phyloP scores from a whole-genome alignment of 2,888 invertebrate genomes.

The Cordilura impudica region DNA sequence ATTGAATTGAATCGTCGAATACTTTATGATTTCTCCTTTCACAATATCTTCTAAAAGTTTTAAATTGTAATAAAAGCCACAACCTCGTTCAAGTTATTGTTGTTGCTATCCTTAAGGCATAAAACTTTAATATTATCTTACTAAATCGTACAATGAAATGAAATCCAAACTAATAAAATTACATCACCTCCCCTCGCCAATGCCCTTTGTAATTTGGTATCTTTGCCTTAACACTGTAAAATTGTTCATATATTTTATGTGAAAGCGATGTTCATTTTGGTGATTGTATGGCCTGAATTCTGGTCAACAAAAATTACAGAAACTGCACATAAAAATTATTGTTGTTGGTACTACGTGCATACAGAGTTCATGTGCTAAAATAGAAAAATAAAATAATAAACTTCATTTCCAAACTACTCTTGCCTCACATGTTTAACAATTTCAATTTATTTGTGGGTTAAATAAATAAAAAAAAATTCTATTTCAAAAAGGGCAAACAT shows the following conservation, averaged over 20 bases:
- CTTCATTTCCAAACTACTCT: conserved; percentile 17
- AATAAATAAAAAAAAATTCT: conserved; percentile 1
- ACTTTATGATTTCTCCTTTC: no score
- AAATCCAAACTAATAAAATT: no score
- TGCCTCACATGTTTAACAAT: conserved; percentile 23
- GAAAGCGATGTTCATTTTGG: not conserved
- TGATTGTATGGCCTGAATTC: conserved; percentile 22
- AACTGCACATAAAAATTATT: conserved; percentile 1
- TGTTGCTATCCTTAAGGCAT: no score
- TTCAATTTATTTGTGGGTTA: conserved; percentile 29
- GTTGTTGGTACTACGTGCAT: not conserved
- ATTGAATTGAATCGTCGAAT: no score
- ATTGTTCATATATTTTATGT: not conserved
- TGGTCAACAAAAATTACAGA: conserved; percentile 32
- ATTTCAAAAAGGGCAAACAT: conserved; percentile 12
- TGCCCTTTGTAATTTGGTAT: no score
- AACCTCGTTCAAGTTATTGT: no score
- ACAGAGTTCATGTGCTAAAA: conserved; percentile 11
- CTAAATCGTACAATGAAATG: no score
- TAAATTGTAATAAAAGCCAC: no score
- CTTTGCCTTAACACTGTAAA: no score
- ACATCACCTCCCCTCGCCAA: not conserved
- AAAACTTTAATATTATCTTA: no score
- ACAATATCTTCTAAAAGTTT: no score
- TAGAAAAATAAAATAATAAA: conserved; percentile 9